phyloP scores from a whole-genome alignment of 2,113 vertebrate species.

The Actenoides hombroni region DNA sequence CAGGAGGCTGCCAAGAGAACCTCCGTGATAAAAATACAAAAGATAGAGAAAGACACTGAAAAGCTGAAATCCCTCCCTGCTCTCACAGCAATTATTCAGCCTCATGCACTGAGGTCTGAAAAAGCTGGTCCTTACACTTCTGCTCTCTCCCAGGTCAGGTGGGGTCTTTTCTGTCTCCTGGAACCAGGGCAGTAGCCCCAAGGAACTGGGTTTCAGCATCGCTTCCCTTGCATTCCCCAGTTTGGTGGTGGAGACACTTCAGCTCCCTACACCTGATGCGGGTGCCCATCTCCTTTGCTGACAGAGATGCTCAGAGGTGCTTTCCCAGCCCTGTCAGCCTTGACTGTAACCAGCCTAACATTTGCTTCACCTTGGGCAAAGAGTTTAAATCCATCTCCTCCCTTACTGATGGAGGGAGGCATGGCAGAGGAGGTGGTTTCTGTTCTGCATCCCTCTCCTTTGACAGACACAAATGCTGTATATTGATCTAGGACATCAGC shows the following conservation, averaged over 20 bases:
- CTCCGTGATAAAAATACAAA: neutral
- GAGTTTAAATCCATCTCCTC: neutral
- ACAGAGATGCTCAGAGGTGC: neutral
- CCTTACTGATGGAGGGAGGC: neutral
- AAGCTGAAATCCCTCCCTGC: neutral
- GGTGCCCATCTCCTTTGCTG: neutral
- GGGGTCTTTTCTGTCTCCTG: neutral
- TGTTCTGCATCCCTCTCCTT: neutral
- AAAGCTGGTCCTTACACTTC: neutral
- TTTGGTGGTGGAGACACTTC: neutral
- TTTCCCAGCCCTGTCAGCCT: neutral
- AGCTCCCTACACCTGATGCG: rapidly evolving
- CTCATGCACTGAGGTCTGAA: neutral
- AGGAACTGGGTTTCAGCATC: neutral
- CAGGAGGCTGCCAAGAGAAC: neutral
- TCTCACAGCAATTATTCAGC: too few relatives aligned
- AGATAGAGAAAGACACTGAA: neutral
- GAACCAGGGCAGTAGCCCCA: rapidly evolving
- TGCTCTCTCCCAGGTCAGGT: neutral
- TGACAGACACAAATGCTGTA: neutral
- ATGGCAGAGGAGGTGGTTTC: rapidly evolving
- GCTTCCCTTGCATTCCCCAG: neutral
- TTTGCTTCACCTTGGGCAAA: neutral
- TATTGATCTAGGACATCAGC: neutral
- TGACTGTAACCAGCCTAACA: neutral